Percentiles rank a stretch among this genome's conserved stretches.
These are phyloP conservation scores for Xerus inauris DNA, from an alignment of 2,113 vertebrate genomes.

Conservation along the genomic window DNA sequence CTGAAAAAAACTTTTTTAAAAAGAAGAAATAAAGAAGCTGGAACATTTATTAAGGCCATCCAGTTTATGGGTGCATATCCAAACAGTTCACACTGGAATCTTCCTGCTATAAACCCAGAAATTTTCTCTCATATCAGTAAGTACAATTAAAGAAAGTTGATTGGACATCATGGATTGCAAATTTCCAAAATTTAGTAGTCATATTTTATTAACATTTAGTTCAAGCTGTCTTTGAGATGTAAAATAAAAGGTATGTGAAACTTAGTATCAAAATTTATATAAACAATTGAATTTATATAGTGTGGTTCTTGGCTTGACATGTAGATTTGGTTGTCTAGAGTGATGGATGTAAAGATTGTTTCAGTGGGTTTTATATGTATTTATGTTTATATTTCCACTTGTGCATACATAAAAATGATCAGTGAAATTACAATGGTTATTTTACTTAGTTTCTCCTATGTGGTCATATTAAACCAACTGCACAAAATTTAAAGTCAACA, in stretches of 20 bases:
- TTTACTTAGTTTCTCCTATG: background rate
- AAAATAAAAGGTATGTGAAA: background rate
- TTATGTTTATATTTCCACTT: background rate
- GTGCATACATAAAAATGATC: background rate
- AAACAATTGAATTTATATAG: background rate
- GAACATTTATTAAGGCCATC: background rate
- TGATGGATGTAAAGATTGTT: background rate
- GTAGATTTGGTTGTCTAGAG: background rate
- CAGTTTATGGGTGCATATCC: background rate
- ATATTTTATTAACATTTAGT: background rate
- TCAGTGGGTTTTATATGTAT: background rate
- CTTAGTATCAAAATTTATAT: background rate
- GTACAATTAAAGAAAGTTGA: background rate
- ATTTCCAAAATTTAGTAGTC: background rate
- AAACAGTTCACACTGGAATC: background rate
- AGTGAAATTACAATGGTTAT: background rate
- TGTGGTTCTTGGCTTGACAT: background rate
- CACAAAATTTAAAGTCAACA: background rate
- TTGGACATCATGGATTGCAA: accelerated
- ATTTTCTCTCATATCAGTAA: background rate
- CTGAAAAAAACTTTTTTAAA: too few species aligned
- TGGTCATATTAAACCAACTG: background rate
- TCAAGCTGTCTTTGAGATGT: background rate
- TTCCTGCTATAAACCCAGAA: background rate
- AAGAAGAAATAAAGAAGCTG: background rate